A percentile compares a stretch with the other conserved stretches of the same genome.
Evolutionary conservation across 1,140 invertebrate species (phyloP).

Genomic region (Drosophila parabipectinata): DNA sequence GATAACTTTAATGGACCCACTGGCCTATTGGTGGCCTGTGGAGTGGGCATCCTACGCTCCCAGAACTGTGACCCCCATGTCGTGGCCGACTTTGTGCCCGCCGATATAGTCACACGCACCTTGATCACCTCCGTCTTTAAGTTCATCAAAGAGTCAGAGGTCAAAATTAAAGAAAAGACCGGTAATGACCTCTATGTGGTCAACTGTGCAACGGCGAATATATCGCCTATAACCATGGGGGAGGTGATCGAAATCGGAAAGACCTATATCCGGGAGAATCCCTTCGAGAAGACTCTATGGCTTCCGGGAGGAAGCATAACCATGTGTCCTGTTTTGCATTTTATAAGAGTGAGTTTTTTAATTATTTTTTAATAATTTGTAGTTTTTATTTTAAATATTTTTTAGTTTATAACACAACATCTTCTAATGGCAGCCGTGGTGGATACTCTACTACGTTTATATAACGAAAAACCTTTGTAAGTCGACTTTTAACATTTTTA

Average conservation of each 20-base stretch:
- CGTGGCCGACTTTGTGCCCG: constrained; percentile 92
- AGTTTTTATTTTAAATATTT: background rate
- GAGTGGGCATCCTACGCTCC: constrained; percentile 88
- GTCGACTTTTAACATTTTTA: constrained; percentile 69
- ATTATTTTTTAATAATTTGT: background rate
- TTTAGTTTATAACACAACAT: constrained; percentile 71
- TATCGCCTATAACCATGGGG: constrained; percentile 89
- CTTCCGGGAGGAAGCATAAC: constrained; percentile 86
- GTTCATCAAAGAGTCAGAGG: constrained; percentile 52
- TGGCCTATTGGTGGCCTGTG: constrained; percentile 89
- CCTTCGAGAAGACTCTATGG: constrained; percentile 89
- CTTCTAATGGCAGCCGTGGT: constrained; percentile 72
- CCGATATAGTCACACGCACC: constrained; percentile 93
- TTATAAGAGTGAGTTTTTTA: constrained; percentile 83
- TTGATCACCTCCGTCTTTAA: constrained; percentile 91
- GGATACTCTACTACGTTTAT: constrained; percentile 79
- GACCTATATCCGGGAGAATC: constrained; percentile 85
- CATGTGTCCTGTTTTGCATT: constrained; percentile 85
- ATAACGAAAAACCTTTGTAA: constrained; percentile 90
- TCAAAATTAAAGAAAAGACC: background rate
- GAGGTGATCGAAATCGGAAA: constrained; percentile 86
- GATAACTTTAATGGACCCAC: constrained; percentile 98
- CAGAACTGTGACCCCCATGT: constrained; percentile 87
- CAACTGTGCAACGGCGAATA: constrained; percentile 87
- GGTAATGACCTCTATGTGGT: constrained; percentile 86